These are phyloP conservation scores for Spilogale gracilis DNA, from an alignment of 2,113 vertebrate species.

Conservation along the genomic window DNA sequence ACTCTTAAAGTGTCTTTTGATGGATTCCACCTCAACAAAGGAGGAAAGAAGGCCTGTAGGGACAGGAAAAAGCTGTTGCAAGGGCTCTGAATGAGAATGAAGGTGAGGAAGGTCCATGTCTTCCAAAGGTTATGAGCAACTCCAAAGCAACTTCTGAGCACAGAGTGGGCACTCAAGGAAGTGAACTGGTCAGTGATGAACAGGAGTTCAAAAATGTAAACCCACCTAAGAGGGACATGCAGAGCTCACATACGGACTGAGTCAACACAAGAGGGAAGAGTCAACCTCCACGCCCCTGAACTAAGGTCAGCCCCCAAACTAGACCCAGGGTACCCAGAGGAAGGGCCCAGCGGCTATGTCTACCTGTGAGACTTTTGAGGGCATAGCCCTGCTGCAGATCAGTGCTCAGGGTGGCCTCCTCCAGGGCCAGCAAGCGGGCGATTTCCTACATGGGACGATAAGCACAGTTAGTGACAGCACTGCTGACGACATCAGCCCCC, in stretches of 20 bases:
- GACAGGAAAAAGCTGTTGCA: neutral
- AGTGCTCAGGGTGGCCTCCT: conserved; percentile 98
- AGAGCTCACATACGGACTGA: neutral
- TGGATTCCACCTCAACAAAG: conserved; percentile 99
- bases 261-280: neutral
- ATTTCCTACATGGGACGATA: conserved; percentile 92
- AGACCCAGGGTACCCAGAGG: neutral
- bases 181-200: neutral
- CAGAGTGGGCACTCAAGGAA: neutral
- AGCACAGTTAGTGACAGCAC: conserved; percentile 3
- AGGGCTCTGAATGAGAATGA: neutral
- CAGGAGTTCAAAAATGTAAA: neutral
- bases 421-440: conserved; percentile 96
- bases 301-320: neutral
- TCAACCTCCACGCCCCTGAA: neutral
- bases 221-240: neutral
- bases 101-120: neutral
- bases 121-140: neutral
- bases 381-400: conserved; percentile 99
- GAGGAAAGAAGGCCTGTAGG: conserved; percentile 95
- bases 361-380: conserved; percentile 98
- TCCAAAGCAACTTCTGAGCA: neutral
- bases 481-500: neutral
- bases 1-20: conserved; percentile 98
- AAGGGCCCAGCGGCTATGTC: neutral